phyloP scores from a whole-genome alignment of 2,888 invertebrate species.

The Zonitis immaculata region DNA sequence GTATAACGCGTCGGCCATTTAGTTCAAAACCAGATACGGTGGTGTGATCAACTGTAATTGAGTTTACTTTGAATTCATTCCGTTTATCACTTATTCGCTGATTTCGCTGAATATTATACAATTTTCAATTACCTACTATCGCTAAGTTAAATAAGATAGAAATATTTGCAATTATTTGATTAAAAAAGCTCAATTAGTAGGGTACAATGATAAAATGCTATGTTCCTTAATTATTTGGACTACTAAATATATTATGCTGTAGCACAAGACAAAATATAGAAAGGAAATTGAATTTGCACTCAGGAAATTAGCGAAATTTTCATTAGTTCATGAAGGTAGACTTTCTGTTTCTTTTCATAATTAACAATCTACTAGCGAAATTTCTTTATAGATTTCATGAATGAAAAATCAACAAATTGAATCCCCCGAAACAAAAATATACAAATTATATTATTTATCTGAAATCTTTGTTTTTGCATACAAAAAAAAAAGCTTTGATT shows the following conservation, averaged over 20 bases:
- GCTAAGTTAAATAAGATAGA: neutral
- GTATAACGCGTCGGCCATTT: too few species aligned
- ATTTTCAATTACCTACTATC: neutral
- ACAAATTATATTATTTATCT: too few species aligned
- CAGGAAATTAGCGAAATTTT: slow-evolving; percentile 7
- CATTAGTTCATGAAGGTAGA: slow-evolving; percentile 2
- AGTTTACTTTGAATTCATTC: slow-evolving; percentile 19
- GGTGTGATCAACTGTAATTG: too few species aligned
- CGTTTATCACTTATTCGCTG: slow-evolving; percentile 19
- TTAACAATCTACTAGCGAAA: neutral
- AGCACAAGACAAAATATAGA: neutral
- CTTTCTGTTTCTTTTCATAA: slow-evolving; percentile 3
- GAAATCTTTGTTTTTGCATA: neutral
- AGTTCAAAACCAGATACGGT: too few species aligned
- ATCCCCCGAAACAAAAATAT: too few species aligned
- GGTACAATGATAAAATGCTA: neutral
- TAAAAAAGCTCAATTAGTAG: neutral
- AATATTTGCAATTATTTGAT: neutral
- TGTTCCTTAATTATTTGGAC: neutral
- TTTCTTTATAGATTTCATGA: neutral
- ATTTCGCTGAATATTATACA: slow-evolving; percentile 9
- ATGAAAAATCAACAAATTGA: neutral
- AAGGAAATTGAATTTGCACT: slow-evolving; percentile 5
- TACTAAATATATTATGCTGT: neutral
- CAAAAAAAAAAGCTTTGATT: neutral